Conservation (phyloP, 2,113 vertebrate species). For the Daubentonia madagascariensis region DNA sequence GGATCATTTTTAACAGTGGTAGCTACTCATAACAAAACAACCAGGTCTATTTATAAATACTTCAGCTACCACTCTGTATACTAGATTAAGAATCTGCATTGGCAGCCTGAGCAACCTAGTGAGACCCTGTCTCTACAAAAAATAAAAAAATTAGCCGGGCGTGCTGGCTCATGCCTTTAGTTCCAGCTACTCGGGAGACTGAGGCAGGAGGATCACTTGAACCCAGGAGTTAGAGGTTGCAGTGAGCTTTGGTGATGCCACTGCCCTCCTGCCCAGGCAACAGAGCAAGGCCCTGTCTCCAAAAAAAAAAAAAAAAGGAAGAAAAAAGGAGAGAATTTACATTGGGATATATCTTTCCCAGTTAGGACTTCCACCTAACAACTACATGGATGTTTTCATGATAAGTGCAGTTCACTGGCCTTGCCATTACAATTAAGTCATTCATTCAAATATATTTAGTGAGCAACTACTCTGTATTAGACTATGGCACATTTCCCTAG, state of each 20-base stretch:
- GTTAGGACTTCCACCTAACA: background rate
- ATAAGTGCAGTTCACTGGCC: background rate
- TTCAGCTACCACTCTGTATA: background rate
- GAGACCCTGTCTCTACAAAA: no score
- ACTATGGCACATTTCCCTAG: background rate
- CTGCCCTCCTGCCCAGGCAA: no score
- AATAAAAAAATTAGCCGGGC: no score
- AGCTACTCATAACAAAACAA: background rate
- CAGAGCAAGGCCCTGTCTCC: no score
- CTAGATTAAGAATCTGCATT: background rate
- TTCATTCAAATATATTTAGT: background rate
- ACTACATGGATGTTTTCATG: background rate
- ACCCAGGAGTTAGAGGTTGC: no score
- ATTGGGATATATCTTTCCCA: background rate
- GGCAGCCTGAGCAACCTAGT: no score
- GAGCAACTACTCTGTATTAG: background rate
- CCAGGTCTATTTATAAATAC: background rate
- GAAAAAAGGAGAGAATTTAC: background rate
- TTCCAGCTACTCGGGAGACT: no score
- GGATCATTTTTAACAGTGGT: background rate
- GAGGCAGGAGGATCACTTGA: no score
- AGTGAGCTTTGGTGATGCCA: no score
- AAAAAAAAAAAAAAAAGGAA: background rate
- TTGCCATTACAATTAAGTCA: background rate
- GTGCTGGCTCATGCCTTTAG: no score